Evolutionary conservation across 53 echinoderm and acorn worm species (phyloP).

Genomic region (Holothuria scabra): DNA sequence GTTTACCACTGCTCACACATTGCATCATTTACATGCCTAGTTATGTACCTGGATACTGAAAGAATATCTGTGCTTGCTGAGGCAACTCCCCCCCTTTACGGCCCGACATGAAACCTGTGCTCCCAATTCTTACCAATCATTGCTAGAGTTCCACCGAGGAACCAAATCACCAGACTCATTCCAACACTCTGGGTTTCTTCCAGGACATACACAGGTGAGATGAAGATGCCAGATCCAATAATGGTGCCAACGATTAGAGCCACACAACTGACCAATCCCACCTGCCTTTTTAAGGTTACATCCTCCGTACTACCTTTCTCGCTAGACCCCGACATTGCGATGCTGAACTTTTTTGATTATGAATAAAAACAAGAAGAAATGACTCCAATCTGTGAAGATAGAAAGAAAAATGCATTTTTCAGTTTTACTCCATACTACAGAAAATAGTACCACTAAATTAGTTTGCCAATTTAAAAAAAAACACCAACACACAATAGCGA

Average conservation of each 20-base stretch:
- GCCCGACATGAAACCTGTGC: too few relatives aligned
- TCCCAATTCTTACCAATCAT: slow-evolving; percentile 67
- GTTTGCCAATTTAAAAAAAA: too few relatives aligned
- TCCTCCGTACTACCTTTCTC: not conserved
- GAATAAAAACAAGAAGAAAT: not conserved
- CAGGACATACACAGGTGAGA: slow-evolving; percentile 91
- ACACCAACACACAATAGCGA: too few relatives aligned
- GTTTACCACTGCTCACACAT: too few relatives aligned
- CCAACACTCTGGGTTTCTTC: slow-evolving; percentile 90
- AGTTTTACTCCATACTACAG: too few relatives aligned
- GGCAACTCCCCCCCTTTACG: too few relatives aligned
- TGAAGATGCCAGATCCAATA: slow-evolving; percentile 97
- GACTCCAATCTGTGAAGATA: not conserved
- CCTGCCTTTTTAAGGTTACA: slow-evolving; percentile 66
- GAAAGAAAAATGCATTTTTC: not conserved
- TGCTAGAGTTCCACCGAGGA: slow-evolving; percentile 71
- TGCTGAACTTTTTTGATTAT: not conserved
- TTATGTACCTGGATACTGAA: too few relatives aligned
- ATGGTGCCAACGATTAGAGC: slow-evolving; percentile 88
- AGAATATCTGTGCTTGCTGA: too few relatives aligned
- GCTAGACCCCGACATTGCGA: not conserved
- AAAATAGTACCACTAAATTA: too few relatives aligned
- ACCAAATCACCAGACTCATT: slow-evolving; percentile 93
- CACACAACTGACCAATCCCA: slow-evolving; percentile 79
- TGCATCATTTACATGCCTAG: too few relatives aligned